phyloP scores from a whole-genome alignment of 2,113 vertebrate genomes.

The Pangasianodon hypophthalmus region DNA sequence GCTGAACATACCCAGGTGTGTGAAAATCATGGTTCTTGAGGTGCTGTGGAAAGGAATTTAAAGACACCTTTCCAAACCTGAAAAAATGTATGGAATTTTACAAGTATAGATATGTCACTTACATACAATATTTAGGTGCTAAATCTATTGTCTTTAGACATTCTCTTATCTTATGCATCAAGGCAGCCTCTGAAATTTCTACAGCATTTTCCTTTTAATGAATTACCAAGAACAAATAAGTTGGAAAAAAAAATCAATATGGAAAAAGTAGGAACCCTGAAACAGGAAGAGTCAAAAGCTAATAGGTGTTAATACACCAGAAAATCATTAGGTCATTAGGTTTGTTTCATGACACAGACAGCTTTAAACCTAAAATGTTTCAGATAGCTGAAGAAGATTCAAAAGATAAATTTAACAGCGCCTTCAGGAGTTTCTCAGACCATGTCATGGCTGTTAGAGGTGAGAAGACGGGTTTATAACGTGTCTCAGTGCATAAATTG shows the following conservation, averaged over 20 bases:
- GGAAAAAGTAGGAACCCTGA: neutral
- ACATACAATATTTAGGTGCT: neutral
- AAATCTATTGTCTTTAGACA: neutral
- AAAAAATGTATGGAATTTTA: neutral
- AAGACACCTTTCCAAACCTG: neutral
- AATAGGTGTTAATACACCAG: neutral
- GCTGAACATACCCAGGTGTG: neutral
- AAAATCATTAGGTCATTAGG: neutral
- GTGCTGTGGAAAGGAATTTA: neutral
- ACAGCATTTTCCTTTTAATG: neutral
- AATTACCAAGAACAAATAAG: neutral
- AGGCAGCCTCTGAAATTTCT: neutral
- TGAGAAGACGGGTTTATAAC: neutral
- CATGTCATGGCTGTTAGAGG: neutral
- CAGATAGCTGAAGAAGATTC: neutral
- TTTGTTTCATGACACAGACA: neutral
- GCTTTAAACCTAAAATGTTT: neutral
- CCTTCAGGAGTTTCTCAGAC: neutral
- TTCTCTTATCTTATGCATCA: neutral
- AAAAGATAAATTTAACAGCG: neutral
- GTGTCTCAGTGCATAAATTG: neutral
- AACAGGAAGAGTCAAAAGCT: neutral
- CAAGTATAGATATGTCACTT: neutral
- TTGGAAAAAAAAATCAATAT: neutral
- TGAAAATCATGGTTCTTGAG: neutral